These are phyloP conservation scores for Amphilophus citrinellus DNA, from an alignment of 2,113 vertebrate genomes.

Conservation along the genomic window DNA sequence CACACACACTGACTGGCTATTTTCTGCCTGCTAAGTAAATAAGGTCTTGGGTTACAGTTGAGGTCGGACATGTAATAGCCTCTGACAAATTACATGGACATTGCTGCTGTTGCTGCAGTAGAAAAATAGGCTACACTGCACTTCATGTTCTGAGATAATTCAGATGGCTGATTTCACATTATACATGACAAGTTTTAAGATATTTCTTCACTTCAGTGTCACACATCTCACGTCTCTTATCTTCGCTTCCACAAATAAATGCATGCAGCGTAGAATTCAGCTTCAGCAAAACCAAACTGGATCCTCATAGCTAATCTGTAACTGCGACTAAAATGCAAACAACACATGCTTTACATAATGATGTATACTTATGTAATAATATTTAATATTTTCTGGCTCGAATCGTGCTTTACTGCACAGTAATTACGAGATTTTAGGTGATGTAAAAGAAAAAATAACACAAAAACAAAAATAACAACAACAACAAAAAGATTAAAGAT, in stretches of 20 bases:
- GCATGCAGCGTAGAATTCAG: not conserved
- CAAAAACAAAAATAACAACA: not conserved
- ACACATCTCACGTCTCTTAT: no score
- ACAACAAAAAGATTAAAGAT: no score
- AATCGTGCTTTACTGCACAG: not conserved
- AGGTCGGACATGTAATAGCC: slow-evolving; percentile 38
- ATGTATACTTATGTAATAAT: not conserved
- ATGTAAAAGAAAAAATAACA: not conserved
- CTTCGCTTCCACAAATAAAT: no score
- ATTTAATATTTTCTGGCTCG: not conserved
- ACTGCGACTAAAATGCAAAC: not conserved
- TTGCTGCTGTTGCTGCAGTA: not conserved
- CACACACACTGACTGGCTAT: slow-evolving; percentile 29
- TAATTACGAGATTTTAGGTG: not conserved
- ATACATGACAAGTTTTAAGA: not conserved
- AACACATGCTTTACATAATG: not conserved
- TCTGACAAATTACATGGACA: slow-evolving; percentile 39
- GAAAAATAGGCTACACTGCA: not conserved
- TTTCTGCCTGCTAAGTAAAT: slow-evolving; percentile 61
- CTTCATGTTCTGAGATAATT: not conserved
- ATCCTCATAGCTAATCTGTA: not conserved
- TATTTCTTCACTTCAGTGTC: not conserved
- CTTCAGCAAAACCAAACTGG: not conserved
- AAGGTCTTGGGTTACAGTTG: slow-evolving; percentile 45
- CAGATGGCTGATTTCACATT: not conserved